These are phyloP conservation scores for Lithodes maja DNA, from an alignment of 2,888 invertebrate species.

Conservation along the genomic window DNA sequence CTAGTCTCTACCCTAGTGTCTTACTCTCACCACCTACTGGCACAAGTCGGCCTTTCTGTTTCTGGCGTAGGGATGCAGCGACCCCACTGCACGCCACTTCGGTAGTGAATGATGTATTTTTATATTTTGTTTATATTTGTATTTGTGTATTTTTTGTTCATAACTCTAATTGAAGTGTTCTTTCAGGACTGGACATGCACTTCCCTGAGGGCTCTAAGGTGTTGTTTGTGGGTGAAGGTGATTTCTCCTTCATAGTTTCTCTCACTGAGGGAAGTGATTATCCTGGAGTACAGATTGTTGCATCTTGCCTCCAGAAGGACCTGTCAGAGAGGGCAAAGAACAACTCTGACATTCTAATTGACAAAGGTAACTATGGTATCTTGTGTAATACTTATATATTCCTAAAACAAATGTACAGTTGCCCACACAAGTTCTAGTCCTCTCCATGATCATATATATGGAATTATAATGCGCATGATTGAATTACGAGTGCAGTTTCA, in stretches of 20 bases:
- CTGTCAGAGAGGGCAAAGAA: constrained; percentile 9
- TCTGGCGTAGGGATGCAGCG: no score
- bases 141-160: background rate
- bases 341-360: background rate
- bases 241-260: constrained; percentile 77
- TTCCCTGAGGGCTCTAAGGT: constrained; percentile 45
- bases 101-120: no score
- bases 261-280: constrained; percentile 42
- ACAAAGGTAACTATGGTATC: background rate
- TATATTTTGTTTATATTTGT: no score
- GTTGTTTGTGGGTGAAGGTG: constrained; percentile 78
- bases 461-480: no score
- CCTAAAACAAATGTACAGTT: background rate
- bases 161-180: background rate
- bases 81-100: no score
- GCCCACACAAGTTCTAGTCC: no score
- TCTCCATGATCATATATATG: no score
- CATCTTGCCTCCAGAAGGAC: constrained; percentile 75
- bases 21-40: no score
- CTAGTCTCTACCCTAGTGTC: no score
- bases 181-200: constrained; percentile 30
- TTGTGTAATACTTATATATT: background rate
- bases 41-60: no score
- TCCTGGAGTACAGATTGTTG: constrained; percentile 73
- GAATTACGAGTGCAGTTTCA: no score